Evolutionary conservation across 2,888 invertebrate species (phyloP), one percentile per base, ranked within the genome.

Genomic region (Neoitamus cyanurus): DNA sequence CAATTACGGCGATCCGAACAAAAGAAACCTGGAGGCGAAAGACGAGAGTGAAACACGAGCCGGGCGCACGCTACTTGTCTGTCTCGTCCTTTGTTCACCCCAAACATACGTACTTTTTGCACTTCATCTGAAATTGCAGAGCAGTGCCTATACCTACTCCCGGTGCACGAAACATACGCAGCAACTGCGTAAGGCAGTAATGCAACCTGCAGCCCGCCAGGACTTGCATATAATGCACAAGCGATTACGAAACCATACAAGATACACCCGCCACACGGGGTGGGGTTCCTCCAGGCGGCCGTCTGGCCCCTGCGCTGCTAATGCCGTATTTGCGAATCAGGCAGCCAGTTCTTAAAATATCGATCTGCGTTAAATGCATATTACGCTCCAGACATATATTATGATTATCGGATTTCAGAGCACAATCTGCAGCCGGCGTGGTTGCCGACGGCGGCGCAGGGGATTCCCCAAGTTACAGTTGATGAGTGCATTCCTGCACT

Each of bases 351-450:
- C 80, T 80, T 84, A 84, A 84, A 84, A 58, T 84, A 84, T 84
- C 72, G 84, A 84, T 84, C 72, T 80, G 58, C 25, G 70, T 28
- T 70, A 84, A 80, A 80, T 84, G 84, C 80, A 84, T 73, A 84
- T 78, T 72, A 80, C 58, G 84, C 80, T 48, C 31, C 72, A 84
- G 80, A 84, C 72, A 58, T 84, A 72, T 34, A 84, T 80, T 80
- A 84, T 84, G 84, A 80, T 84, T 84, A 84, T 84, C 80, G 80
- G 72, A 80, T 84, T 84, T 84, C 84, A 82, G 48, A 31, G 48
- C 34, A 48, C 28, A 82, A 80, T 34, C 82, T 69, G 69, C 69
- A 82, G 69, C 36, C 13, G 30, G 69, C 58, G 25, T 25, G 69
- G 68, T 13, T 69, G 69, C 80, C 80, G 68, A 6, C n/a, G 69